Base-by-base conservation (phyloP, 2,888 invertebrate genomes). In the Caenorhabditis doughertyi region DNA sequence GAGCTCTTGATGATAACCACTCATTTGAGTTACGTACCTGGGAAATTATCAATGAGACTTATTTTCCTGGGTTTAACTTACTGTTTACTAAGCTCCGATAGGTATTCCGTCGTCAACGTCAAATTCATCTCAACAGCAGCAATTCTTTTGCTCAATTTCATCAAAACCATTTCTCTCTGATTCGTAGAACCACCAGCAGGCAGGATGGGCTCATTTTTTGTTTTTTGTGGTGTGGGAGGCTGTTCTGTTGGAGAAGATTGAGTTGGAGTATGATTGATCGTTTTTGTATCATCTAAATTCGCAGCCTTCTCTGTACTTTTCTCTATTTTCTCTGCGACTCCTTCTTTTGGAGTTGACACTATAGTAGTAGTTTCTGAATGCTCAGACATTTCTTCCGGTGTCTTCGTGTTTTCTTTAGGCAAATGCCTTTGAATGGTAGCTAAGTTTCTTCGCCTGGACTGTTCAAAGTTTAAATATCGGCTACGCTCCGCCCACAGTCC, bases 101-200 rank as follows among this genome's bases (percentile, higher is more conserved):
- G 93, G 92, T 98, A 99, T 92, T 97, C 97, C 81, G 96, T 96
- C 86, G 97, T 97, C 49, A 99, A 94, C 16, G 97, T 97, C 95
- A 99, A 96, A 93, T 99, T 99, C 88, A 96, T 94, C 93, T 99
- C 99, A 88, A 99, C 94, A 65, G 96, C 84, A 9, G 89, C 84
- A 76, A 99, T 96, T 91, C 97, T 95, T 92, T 98, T 99, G 79
- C 96, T 96, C 79, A 99, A 94, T 87, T 98, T 94, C 92, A 98
- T 94, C 92, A 99, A 97, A n/a, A 98, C 96, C 9, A 97, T 96
- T 92, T 98, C 97, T 47, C 81, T 60, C 49, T 83, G 79, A 44
- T 53, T 80, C 21, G 76, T 68, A 2, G 83, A 74, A 13, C 79
- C 83, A 3, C 83, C 83, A 8, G 79, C 79, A 7, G 76, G 83